A percentile compares a stretch with the other conserved stretches of the same genome.
Conservation (phyloP, 1,140 invertebrate genomes). For the Atta colombica region DNA sequence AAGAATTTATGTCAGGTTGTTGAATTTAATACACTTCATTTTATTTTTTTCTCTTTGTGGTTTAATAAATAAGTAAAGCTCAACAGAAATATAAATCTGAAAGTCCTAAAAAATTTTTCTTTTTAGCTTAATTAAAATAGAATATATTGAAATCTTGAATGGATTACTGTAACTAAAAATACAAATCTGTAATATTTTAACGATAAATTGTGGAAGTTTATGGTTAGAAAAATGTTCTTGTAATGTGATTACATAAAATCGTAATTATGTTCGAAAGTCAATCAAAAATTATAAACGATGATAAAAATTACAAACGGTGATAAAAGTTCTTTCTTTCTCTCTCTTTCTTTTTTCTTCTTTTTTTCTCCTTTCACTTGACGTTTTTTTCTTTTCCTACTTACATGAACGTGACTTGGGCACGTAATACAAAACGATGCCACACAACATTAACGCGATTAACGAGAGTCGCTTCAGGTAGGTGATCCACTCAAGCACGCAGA, state of each 20-base stretch:
- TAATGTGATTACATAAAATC: neutral
- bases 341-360: constrained; percentile 16
- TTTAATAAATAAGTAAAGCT: neutral
- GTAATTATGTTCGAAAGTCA: neutral
- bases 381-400: constrained; percentile 67
- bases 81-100: neutral
- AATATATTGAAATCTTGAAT: neutral
- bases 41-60: neutral
- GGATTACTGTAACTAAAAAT: neutral
- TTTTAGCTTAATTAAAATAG: neutral
- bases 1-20: neutral
- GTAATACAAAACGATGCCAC: constrained; percentile 74
- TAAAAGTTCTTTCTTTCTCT: constrained; percentile 14
- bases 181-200: neutral
- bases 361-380: constrained; percentile 32
- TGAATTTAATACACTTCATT: neutral
- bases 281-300: neutral
- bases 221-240: neutral
- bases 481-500: constrained; percentile 69
- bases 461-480: constrained; percentile 69
- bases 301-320: neutral
- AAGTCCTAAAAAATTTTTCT: neutral
- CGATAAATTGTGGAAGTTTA: neutral
- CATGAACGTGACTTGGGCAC: constrained; percentile 77
- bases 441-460: constrained; percentile 70